Evolutionary conservation across 2,797 vertebrate genomes (phyloP), one percentile per base, ranked within the genome.

Genomic region (Chiroxiphia lanceolata): DNA sequence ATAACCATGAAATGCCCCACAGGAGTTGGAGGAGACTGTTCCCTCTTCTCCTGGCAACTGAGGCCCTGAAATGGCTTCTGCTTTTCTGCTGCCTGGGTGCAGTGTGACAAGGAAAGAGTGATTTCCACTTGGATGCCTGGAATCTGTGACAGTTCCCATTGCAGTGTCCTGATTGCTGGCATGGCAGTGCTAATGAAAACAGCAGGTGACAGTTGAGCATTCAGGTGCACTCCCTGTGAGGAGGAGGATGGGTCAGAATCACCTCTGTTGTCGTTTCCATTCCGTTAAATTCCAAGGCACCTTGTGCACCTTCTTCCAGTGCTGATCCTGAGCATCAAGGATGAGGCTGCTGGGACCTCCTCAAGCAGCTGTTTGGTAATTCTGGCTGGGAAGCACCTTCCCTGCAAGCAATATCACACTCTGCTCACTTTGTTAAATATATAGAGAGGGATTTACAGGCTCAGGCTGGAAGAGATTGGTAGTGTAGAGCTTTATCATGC

Each of bases 291-390:
- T 33, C 56, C 1, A 2, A 90, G n/a, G 48, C 34, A 77, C 33
- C 51, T 51, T 0, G 0, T 17, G 44, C 1, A 6, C 63, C 15
- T 57, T 89, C 36, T 63, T 76, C 23, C 0, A 0, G 1, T 31
- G 64, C 26, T 79, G 65, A 33, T 59, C 34, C 69, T 45, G 59
- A 69, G 50, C 4, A 1, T 78, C 71, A 36, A 56, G 93, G 90
- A 67, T 81, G 86, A 94, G 57, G 83, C 54, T 76, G 51, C 45
- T 59, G 77, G 70, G 65, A 76, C 72, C 45, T 84, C 75, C 78
- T 81, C n/a, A 20, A 78, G 90, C 83, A 95, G 90, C 83, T 88
- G 31, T 57, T 82, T 76, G 87, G 72, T 81, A 63, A 36, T 93
- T 90, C 79, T 68, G 79, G 9, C 48, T 40, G 65, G 76, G 50